Evolutionary conservation across 1,140 invertebrate species (phyloP).

Genomic region (Wasmannia auropunctata): DNA sequence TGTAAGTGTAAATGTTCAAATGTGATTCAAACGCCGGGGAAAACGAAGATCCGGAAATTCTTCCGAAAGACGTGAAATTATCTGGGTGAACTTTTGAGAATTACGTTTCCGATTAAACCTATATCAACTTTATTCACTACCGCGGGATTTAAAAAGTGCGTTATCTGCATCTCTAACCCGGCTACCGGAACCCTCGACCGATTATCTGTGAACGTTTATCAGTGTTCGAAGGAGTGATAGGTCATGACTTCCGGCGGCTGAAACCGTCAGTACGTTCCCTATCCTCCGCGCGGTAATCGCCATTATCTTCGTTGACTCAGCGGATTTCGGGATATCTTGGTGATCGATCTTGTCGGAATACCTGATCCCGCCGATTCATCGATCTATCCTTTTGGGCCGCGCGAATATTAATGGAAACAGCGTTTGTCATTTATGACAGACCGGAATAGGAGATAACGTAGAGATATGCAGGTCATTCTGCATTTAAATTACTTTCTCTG

Average conservation of each 20-base stretch:
- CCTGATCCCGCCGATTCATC: constrained; percentile 38
- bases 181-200: constrained; percentile 64
- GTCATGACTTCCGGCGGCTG: constrained; percentile 71
- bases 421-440: constrained; percentile 50
- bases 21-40: neutral
- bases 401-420: constrained; percentile 54
- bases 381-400: constrained; percentile 29
- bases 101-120: neutral
- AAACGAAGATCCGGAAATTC: neutral
- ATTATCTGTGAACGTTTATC: constrained; percentile 60
- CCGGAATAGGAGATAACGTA: neutral
- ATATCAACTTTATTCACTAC: neutral
- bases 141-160: neutral
- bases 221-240: constrained; percentile 55
- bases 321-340: constrained; percentile 60
- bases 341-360: constrained; percentile 56
- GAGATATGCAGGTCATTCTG: neutral
- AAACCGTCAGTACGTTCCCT: constrained; percentile 8
- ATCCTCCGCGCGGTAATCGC: constrained; percentile 56
- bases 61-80: neutral
- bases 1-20: neutral
- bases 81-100: neutral
- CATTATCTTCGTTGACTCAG: constrained; percentile 75
- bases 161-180: constrained; percentile 68
- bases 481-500: neutral